Conservation (phyloP, 2,113 vertebrate species). For the Vidua chalybeata region DNA sequence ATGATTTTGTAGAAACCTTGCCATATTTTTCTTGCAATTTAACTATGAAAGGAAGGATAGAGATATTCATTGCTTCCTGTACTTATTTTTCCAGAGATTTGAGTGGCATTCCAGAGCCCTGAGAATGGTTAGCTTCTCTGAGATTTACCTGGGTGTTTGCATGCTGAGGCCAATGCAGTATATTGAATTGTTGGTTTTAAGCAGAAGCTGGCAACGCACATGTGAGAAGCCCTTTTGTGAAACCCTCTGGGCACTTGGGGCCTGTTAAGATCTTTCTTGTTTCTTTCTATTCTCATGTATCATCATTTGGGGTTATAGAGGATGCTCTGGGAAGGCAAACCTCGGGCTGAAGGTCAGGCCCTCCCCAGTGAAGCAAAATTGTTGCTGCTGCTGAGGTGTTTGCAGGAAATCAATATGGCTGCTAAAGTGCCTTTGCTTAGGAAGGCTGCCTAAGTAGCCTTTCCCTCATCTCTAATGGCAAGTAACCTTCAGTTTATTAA, state of each 20-base stretch:
- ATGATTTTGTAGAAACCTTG: neutral
- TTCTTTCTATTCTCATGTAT: neutral
- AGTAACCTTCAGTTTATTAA: constrained; percentile 31
- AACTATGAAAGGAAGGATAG: neutral
- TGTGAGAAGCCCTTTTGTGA: neutral
- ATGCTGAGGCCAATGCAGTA: neutral
- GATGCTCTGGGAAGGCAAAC: neutral
- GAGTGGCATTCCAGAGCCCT: neutral
- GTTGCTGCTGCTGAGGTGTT: neutral
- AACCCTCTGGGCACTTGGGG: neutral
- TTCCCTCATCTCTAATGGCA: neutral
- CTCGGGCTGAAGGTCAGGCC: neutral
- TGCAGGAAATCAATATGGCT: neutral
- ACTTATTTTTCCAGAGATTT: neutral
- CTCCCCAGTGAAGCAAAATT: neutral
- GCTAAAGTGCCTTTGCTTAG: constrained; percentile 26
- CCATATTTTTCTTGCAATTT: neutral
- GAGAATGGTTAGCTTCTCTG: neutral
- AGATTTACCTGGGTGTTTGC: neutral
- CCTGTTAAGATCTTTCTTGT: neutral
- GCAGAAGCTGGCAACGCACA: neutral
- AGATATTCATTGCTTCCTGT: neutral
- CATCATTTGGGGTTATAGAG: constrained; percentile 2
- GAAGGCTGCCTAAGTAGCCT: neutral
- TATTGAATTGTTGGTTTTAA: neutral